Conservation (phyloP, 2,797 vertebrate species). For the Mallotus villosus region DNA sequence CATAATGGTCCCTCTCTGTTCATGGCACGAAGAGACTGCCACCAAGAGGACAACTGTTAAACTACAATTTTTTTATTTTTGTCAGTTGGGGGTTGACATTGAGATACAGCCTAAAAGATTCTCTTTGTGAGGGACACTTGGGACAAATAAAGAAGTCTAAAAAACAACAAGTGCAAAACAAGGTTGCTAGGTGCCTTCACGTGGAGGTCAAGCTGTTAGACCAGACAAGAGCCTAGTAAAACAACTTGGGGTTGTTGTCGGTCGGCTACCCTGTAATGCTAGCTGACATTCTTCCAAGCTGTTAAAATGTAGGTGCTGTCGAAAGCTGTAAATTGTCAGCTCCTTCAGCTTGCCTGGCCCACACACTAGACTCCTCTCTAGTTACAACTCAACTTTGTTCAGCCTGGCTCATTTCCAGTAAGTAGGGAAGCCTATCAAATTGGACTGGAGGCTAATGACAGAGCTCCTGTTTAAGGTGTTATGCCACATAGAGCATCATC, state of each 20-base stretch:
- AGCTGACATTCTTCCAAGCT: not conserved
- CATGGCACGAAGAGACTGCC: not conserved
- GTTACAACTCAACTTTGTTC: not conserved
- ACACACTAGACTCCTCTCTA: not conserved
- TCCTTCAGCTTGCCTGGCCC: not conserved
- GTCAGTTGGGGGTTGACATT: not conserved
- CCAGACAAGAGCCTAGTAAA: not conserved
- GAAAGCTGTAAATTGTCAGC: not conserved
- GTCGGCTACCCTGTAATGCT: not conserved
- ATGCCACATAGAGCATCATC: too few relatives aligned
- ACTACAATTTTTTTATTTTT: not conserved
- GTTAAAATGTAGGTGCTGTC: conserved; percentile 7
- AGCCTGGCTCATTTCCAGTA: not conserved
- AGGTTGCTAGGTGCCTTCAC: too few relatives aligned
- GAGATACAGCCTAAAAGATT: not conserved
- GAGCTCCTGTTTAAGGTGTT: not conserved
- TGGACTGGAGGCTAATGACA: not conserved
- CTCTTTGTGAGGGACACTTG: too few relatives aligned
- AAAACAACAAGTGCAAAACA: too few relatives aligned
- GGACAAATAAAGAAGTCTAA: not conserved
- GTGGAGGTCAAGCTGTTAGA: too few relatives aligned
- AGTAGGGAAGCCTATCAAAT: not conserved
- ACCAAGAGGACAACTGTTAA: not conserved
- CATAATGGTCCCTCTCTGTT: not conserved
- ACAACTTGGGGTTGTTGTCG: not conserved